Conservation (phyloP, 2,113 vertebrate genomes). For the Nerophis ophidion region DNA sequence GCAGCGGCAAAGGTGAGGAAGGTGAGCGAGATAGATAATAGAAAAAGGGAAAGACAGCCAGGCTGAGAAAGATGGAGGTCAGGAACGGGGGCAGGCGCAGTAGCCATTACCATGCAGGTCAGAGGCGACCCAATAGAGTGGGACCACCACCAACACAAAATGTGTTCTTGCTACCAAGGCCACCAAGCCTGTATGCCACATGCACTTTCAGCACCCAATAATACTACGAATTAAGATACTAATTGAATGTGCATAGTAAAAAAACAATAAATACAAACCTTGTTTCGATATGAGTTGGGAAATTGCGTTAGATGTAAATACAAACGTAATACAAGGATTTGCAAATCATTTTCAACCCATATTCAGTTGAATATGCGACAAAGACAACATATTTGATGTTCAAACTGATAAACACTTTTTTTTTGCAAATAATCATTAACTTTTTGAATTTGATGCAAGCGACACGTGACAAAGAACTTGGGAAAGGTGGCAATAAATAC, state of each 20-base stretch:
- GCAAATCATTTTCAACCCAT: no score
- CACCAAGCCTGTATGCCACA: constrained; percentile 11
- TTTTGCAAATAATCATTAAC: no score
- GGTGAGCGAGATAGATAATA: constrained; percentile 54
- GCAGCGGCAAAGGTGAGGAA: constrained; percentile 42
- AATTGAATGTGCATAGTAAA: constrained; percentile 1
- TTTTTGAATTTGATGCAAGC: no score
- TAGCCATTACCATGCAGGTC: constrained; percentile 60
- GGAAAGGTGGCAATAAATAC: no score
- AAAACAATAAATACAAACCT: no score
- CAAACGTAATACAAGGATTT: no score
- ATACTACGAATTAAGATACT: background rate
- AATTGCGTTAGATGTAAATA: no score
- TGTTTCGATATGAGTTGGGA: no score
- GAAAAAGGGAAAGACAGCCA: constrained; percentile 45
- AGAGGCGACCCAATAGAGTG: constrained; percentile 27
- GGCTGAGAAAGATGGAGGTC: constrained; percentile 59
- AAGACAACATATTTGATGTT: no score
- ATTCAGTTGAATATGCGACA: no score
- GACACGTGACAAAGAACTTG: no score
- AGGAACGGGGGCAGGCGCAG: constrained; percentile 42
- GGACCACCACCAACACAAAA: constrained; percentile 37
- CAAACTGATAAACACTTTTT: no score
- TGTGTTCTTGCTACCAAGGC: constrained; percentile 38
- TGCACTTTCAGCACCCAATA: background rate